A percentile compares a stretch with the other conserved stretches of the same genome.
Evolutionary conservation across 2,797 vertebrate species (phyloP).

Genomic region (Rhinophrynus dorsalis): DNA sequence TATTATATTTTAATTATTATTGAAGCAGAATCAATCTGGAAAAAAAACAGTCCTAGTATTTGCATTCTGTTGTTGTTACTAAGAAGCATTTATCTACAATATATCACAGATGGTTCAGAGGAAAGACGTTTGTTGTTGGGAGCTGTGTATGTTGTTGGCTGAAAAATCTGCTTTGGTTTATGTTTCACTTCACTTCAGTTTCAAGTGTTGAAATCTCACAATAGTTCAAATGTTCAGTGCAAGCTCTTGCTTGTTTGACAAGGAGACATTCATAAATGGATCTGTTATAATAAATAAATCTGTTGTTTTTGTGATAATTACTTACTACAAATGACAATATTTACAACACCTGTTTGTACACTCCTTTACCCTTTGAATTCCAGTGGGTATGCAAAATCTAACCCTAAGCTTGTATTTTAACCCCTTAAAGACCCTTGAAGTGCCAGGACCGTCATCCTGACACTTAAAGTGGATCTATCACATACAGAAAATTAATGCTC

Average conservation of each 20-base stretch:
- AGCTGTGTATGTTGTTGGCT: background rate
- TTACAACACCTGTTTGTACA: too few relatives aligned
- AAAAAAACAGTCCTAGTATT: too few relatives aligned
- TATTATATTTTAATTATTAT: too few relatives aligned
- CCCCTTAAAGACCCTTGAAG: too few relatives aligned
- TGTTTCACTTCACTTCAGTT: background rate
- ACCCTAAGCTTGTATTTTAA: too few relatives aligned
- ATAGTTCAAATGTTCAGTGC: constrained; percentile 24
- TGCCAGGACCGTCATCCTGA: too few relatives aligned
- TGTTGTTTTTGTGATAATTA: background rate
- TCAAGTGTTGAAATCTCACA: constrained; percentile 25
- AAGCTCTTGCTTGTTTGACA: constrained; percentile 4
- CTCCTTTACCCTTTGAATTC: too few relatives aligned
- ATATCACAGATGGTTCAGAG: constrained; percentile 25
- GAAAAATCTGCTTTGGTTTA: constrained; percentile 16
- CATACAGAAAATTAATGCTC: too few relatives aligned
- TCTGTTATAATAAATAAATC: background rate
- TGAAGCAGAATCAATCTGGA: too few relatives aligned
- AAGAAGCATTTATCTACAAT: constrained; percentile 20
- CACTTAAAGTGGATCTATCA: too few relatives aligned
- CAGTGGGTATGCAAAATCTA: too few relatives aligned
- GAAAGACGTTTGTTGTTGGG: constrained; percentile 14
- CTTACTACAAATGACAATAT: background rate
- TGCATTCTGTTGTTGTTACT: constrained; percentile 29
- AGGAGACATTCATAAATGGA: background rate